A percentile compares a stretch with the other conserved stretches of the same genome.
Evolutionary conservation across 2,113 vertebrate species (phyloP).

Genomic region (Otolemur garnettii): DNA sequence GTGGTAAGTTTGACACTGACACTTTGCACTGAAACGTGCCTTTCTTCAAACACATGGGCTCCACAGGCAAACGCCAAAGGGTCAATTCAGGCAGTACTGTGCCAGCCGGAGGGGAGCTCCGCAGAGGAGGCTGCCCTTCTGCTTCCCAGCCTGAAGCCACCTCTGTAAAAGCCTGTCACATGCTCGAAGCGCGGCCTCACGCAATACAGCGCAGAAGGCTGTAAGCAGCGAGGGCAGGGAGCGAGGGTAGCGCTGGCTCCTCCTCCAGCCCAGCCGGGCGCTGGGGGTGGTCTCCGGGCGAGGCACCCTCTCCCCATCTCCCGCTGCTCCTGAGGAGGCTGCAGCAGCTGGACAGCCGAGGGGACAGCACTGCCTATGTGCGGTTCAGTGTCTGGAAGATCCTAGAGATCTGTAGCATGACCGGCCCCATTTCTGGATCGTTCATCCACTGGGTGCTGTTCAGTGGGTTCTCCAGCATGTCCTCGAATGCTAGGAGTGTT

Average conservation of each 20-base stretch:
- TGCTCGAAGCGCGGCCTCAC: constrained; percentile 63
- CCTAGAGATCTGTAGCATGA: constrained; percentile 99
- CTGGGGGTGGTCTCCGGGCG: background rate
- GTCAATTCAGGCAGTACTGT: constrained; percentile 66
- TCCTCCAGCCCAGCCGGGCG: constrained; percentile 65
- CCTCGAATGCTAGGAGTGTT: constrained; percentile 97
- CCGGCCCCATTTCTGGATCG: constrained; percentile 97
- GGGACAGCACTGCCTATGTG: constrained; percentile 88
- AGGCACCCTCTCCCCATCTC: background rate
- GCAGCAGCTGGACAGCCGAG: background rate
- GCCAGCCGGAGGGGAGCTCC: constrained; percentile 72
- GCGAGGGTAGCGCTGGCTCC: background rate
- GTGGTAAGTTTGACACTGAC: constrained; percentile 51
- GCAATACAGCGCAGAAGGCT: constrained; percentile 50
- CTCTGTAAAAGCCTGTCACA: constrained; percentile 82
- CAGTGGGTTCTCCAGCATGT: constrained; percentile 99
- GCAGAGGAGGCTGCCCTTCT: constrained; percentile 51
- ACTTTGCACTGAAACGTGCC: constrained; percentile 67
- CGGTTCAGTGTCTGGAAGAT: constrained; percentile 99
- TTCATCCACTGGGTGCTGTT: constrained; percentile 99
- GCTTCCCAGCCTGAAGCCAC: constrained; percentile 65
- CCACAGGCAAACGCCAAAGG: constrained; percentile 57
- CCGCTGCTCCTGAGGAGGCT: background rate
- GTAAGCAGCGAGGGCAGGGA: background rate
- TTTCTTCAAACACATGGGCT: constrained; percentile 42